A percentile compares a stretch with the other conserved stretches of the same genome.
Conservation (phyloP, 2,113 vertebrate genomes). For the Athene cunicularia region DNA sequence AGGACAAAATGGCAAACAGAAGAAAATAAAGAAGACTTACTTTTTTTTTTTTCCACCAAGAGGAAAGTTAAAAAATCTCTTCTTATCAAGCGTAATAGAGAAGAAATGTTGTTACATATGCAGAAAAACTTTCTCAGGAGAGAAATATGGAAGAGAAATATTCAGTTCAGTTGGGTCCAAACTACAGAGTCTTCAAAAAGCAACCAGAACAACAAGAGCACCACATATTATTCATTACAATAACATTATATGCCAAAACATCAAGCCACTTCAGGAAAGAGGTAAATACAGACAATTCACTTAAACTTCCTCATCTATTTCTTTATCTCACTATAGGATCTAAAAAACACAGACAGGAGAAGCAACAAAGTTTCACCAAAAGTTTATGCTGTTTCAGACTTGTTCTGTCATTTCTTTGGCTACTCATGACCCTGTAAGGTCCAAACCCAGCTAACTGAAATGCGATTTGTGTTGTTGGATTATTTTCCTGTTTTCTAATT, state of each 20-base stretch:
- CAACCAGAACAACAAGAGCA: slow-evolving; percentile 60
- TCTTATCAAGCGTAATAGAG: slow-evolving; percentile 66
- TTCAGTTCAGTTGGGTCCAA: slow-evolving; percentile 37
- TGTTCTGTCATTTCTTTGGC: background rate
- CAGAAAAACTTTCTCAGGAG: slow-evolving; percentile 56
- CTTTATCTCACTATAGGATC: background rate
- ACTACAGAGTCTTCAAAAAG: slow-evolving; percentile 53
- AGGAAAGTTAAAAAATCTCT: slow-evolving; percentile 64
- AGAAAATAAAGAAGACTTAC: slow-evolving; percentile 66
- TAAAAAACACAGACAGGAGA: background rate
- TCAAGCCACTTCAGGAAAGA: background rate
- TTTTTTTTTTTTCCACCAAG: slow-evolving; percentile 63
- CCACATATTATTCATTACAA: slow-evolving; percentile 42
- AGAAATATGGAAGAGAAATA: slow-evolving; percentile 48
- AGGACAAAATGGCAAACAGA: slow-evolving; percentile 56
- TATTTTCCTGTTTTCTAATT: background rate
- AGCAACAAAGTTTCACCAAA: background rate
- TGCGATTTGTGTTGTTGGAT: background rate
- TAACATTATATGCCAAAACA: background rate
- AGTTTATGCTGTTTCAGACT: background rate
- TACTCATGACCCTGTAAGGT: background rate
- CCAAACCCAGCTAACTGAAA: background rate
- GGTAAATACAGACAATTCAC: background rate
- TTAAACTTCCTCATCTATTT: background rate
- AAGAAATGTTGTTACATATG: slow-evolving; percentile 46